phyloP scores from a whole-genome alignment of 2,888 invertebrate genomes.

The Therioaphis trifolii region DNA sequence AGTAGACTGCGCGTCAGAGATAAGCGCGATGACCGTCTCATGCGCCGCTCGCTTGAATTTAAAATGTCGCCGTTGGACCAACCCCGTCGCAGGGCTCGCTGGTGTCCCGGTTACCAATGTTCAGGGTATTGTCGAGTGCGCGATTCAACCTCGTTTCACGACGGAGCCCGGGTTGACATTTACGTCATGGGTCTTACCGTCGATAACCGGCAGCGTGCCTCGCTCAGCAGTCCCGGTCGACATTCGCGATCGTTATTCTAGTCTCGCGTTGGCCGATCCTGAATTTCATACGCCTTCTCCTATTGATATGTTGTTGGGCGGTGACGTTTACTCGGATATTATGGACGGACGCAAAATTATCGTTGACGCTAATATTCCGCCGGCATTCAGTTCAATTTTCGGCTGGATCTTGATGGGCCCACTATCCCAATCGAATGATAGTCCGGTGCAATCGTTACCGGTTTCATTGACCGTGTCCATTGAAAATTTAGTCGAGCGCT shows the following conservation, averaged over 20 bases:
- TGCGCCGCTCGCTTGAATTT: no score
- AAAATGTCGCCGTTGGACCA: neutral
- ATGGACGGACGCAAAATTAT: neutral
- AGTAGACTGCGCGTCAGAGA: no score
- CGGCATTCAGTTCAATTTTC: slow-evolving; percentile 19
- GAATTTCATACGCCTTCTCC: no score
- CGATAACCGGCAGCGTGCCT: no score
- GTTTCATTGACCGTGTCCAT: neutral
- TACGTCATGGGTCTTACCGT: neutral
- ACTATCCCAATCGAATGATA: neutral
- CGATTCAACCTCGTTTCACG: neutral
- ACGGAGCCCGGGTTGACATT: neutral
- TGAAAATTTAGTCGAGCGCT: no score
- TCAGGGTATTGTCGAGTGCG: no score
- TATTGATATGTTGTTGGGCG: neutral
- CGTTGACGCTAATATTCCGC: neutral
- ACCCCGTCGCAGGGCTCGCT: neutral
- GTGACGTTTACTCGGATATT: neutral
- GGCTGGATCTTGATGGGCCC: slow-evolving; percentile 44
- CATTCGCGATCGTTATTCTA: no score
- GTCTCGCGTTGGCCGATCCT: no score
- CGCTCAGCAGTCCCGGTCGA: no score
- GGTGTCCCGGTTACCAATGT: neutral
- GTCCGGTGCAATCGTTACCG: neutral
- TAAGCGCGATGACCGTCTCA: no score